Evolutionary conservation across 2,888 invertebrate species (phyloP).

Genomic region (Luperina nickerlii): DNA sequence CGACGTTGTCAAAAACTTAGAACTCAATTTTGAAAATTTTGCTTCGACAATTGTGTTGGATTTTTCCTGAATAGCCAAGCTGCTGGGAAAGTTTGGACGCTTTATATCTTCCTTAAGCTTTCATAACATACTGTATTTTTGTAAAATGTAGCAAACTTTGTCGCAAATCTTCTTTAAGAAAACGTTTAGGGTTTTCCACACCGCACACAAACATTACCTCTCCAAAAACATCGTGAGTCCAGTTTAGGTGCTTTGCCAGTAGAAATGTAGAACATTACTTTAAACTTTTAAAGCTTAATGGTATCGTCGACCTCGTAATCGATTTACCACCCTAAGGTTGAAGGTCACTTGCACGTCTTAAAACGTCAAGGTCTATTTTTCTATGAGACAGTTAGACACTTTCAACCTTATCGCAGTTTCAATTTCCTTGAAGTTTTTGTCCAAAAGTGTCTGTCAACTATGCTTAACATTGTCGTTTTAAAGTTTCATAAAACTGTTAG

Average conservation of each 20-base stretch:
- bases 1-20: neutral
- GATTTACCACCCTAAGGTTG: neutral
- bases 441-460: neutral
- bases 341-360: neutral
- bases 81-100: neutral
- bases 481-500: neutral
- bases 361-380: neutral
- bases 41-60: neutral
- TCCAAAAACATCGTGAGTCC: neutral
- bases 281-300: neutral
- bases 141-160: slow-evolving; percentile 3
- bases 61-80: neutral
- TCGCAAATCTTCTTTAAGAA: neutral
- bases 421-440: neutral
- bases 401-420: neutral
- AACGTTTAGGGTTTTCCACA: slow-evolving; percentile 7
- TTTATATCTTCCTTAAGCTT: neutral
- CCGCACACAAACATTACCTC: neutral
- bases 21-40: slow-evolving; percentile 1
- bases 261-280: neutral
- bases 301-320: neutral
- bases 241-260: neutral
- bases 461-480: too few species aligned
- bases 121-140: neutral
- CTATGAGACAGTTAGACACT: neutral